Percentiles rank a stretch among this genome's conserved stretches.
Evolutionary conservation across 2,113 vertebrate species (phyloP).

Genomic region (Daboia siamensis): DNA sequence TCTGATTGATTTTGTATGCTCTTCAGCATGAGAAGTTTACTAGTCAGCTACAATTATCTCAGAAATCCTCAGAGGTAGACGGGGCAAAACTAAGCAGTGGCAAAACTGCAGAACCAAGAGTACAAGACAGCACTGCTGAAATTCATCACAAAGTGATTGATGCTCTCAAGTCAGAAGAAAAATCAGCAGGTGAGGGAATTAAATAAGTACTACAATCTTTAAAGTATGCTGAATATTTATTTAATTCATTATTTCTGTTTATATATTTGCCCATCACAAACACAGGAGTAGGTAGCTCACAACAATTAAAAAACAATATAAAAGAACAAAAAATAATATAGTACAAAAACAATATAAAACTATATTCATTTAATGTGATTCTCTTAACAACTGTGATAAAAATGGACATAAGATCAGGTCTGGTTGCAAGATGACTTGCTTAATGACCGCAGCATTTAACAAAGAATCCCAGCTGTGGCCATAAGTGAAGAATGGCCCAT

Average conservation of each 20-base stretch:
- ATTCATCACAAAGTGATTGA: conserved; percentile 74
- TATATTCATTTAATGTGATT: not conserved
- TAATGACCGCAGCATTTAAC: not conserved
- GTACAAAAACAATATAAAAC: not conserved
- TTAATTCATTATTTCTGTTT: not conserved
- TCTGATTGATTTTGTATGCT: conserved; percentile 41
- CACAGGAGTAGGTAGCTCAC: not conserved
- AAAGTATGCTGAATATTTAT: not conserved
- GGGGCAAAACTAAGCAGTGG: conserved; percentile 71
- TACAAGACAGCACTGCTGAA: conserved; percentile 68
- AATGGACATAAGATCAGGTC: not conserved
- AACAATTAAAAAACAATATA: not conserved
- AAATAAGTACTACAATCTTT: not conserved
- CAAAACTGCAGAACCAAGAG: conserved; percentile 71
- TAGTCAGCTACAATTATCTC: conserved; percentile 91
- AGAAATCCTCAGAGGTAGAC: conserved; percentile 82
- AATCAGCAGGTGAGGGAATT: conserved; percentile 75
- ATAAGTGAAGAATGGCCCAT: not conserved
- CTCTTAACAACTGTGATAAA: not conserved
- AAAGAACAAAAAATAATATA: not conserved
- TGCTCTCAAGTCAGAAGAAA: conserved; percentile 81
- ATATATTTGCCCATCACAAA: not conserved
- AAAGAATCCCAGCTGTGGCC: not conserved
- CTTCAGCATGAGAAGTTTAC: conserved; percentile 96
- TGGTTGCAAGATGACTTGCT: not conserved